phyloP scores from a whole-genome alignment of 2,888 invertebrate species.

The Molorchus minor region DNA sequence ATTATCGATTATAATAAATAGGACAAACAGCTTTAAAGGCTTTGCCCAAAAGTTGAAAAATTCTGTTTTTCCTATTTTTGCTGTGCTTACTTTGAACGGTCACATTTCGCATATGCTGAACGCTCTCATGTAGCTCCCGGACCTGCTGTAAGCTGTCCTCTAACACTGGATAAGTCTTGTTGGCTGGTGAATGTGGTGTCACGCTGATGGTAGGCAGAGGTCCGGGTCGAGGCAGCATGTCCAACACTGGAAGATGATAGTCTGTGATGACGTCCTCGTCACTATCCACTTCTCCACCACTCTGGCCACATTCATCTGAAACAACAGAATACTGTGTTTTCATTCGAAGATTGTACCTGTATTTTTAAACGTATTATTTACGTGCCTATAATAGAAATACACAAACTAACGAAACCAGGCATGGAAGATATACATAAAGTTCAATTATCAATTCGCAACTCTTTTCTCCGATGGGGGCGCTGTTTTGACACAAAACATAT shows the following conservation, averaged over 20 bases:
- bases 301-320: constrained; percentile 75
- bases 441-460: too few relatives aligned
- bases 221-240: constrained; percentile 47
- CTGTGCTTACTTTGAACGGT: constrained; percentile 59
- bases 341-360: constrained; percentile 7
- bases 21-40: too few relatives aligned
- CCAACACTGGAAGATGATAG: constrained; percentile 65
- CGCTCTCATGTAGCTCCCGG: constrained; percentile 77
- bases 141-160: constrained; percentile 79
- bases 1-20: too few relatives aligned
- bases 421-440: too few relatives aligned
- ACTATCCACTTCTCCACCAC: constrained; percentile 78
- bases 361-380: not conserved
- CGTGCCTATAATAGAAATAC: too few relatives aligned
- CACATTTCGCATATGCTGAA: constrained; percentile 80
- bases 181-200: constrained; percentile 86
- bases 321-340: constrained; percentile 37
- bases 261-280: constrained; percentile 84
- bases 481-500: too few relatives aligned
- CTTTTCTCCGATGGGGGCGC: too few relatives aligned
- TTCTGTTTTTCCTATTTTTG: not conserved
- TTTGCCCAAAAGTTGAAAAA: too few relatives aligned
- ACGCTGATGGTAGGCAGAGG: constrained; percentile 85
- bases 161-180: constrained; percentile 73
- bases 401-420: too few relatives aligned